Percentiles rank a stretch among this genome's conserved stretches.
Evolutionary conservation across 2,113 vertebrate genomes (phyloP).

Genomic region (Suncus etruscus): DNA sequence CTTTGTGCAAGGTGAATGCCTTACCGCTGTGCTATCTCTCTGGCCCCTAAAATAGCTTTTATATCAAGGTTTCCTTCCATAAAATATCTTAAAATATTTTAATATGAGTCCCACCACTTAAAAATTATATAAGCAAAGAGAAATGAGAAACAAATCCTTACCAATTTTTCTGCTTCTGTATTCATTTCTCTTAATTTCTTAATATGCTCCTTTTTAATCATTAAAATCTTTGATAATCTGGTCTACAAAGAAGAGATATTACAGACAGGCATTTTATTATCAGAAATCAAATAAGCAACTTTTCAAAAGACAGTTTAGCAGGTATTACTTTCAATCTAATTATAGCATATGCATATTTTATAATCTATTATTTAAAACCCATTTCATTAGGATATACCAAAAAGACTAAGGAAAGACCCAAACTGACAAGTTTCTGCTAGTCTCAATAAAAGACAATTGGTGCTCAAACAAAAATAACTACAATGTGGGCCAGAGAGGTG

Average conservation of each 20-base stretch:
- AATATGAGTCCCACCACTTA: slow-evolving; percentile 4
- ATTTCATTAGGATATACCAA: slow-evolving; percentile 18
- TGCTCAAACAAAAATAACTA: not conserved
- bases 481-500: not conserved
- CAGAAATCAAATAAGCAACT: slow-evolving; percentile 57
- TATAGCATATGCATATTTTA: slow-evolving; percentile 41
- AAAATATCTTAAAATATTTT: slow-evolving; percentile 46
- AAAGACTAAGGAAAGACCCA: not conserved
- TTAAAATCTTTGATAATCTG: slow-evolving; percentile 98
- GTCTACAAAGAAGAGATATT: slow-evolving; percentile 89
- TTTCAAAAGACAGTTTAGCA: slow-evolving; percentile 63
- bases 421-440: not conserved
- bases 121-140: slow-evolving; percentile 63
- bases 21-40: too few species aligned
- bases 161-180: slow-evolving; percentile 98
- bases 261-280: slow-evolving; percentile 71
- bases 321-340: slow-evolving; percentile 68
- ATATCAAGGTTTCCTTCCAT: slow-evolving; percentile 33
- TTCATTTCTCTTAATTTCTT: slow-evolving; percentile 99
- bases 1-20: too few species aligned
- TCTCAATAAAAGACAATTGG: not conserved
- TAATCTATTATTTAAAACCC: slow-evolving; percentile 38
- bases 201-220: slow-evolving; percentile 99
- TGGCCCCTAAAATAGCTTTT: not conserved
- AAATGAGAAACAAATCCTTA: slow-evolving; percentile 84